phyloP scores from a whole-genome alignment of 2,113 vertebrate genomes.

The Litocranius walleri region DNA sequence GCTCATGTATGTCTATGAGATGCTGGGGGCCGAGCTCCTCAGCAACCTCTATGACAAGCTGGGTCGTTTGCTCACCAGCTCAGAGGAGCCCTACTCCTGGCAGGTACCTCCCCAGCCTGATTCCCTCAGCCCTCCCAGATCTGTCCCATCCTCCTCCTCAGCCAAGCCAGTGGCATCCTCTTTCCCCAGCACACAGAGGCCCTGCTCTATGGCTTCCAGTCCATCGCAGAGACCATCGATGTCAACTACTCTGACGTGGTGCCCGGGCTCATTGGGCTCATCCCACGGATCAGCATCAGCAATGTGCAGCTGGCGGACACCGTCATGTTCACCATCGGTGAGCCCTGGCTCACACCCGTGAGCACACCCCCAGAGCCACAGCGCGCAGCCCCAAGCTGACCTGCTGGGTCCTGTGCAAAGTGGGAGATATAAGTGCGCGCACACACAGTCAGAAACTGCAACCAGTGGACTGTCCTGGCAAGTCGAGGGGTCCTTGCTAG shows the following conservation, averaged over 20 bases:
- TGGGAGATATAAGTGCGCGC: not conserved
- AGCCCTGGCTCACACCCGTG: constrained; percentile 47
- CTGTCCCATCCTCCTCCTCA: constrained; percentile 12
- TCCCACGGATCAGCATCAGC: constrained; percentile 97
- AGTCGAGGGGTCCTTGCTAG: not conserved
- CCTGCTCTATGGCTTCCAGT: constrained; percentile 97
- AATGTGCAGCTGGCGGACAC: constrained; percentile 98
- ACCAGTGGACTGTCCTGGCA: not conserved
- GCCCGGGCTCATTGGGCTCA: constrained; percentile 96
- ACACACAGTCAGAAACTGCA: not conserved
- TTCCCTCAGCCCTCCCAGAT: constrained; percentile 26
- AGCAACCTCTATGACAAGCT: constrained; percentile 99
- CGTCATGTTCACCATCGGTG: constrained; percentile 99
- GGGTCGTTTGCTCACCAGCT: constrained; percentile 93
- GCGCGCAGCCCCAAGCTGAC: not conserved
- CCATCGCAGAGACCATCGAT: constrained; percentile 97
- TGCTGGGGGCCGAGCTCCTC: constrained; percentile 97
- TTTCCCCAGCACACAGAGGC: constrained; percentile 93
- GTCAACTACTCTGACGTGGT: constrained; percentile 99
- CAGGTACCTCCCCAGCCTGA: constrained; percentile 84
- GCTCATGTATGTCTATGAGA: constrained; percentile 99
- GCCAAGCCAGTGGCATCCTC: not conserved
- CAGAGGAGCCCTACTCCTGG: constrained; percentile 94
- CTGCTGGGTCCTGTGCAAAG: not conserved
- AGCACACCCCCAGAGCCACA: constrained; percentile 2